Evolutionary conservation across 2,113 vertebrate genomes (phyloP).

Genomic region (Aleadryas rufinucha): DNA sequence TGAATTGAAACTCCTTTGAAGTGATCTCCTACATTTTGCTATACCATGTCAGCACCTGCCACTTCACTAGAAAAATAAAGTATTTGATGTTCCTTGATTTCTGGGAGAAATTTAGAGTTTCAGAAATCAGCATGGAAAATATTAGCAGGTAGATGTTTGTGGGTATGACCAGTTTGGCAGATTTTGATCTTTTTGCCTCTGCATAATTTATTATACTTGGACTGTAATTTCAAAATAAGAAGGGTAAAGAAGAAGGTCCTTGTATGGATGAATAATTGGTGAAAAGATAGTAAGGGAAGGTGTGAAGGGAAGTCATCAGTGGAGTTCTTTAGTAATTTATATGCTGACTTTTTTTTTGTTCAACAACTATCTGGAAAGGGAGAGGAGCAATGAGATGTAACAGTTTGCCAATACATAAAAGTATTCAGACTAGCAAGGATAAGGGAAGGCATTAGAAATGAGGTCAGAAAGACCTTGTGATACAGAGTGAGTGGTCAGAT

Average conservation of each 20-base stretch:
- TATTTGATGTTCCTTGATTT: neutral
- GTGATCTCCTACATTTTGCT: neutral
- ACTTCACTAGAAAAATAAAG: neutral
- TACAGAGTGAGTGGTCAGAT: neutral
- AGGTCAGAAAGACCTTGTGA: neutral
- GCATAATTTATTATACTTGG: neutral
- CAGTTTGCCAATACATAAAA: neutral
- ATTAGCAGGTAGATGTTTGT: neutral
- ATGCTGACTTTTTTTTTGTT: neutral
- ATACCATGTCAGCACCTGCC: neutral
- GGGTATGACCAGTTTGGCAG: neutral
- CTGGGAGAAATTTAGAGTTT: neutral
- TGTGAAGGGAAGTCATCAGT: neutral
- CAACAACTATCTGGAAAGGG: neutral
- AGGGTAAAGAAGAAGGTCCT: neutral
- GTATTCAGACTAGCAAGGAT: neutral
- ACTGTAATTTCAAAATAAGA: neutral
- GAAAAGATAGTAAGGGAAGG: neutral
- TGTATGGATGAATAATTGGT: neutral
- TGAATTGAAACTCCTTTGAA: neutral
- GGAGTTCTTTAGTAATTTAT: neutral
- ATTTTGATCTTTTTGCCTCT: neutral
- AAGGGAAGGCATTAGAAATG: neutral
- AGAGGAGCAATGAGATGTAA: neutral
- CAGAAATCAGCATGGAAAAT: neutral